Percentiles rank a stretch among this genome's conserved stretches.
Conservation (phyloP, 1,140 invertebrate species). For the Musca vetustissima region DNA sequence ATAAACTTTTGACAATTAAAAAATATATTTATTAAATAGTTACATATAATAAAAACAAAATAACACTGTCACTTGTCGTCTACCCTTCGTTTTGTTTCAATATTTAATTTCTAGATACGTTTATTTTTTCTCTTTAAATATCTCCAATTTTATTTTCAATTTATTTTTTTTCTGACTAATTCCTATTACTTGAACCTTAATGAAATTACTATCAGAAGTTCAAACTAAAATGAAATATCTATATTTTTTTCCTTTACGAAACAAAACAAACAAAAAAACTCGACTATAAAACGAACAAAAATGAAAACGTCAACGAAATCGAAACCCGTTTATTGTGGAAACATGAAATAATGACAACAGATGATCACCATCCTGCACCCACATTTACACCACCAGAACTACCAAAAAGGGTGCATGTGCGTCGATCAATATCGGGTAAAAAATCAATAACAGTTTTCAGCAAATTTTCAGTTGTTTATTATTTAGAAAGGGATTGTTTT, state of each 20-base stretch:
- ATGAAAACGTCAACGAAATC: neutral
- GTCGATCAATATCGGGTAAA: slow-evolving; percentile 72
- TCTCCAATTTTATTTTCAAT: slow-evolving; percentile 3
- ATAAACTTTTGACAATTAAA: no score
- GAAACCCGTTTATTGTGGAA: slow-evolving; percentile 34
- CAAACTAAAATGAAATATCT: neutral
- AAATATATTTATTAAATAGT: no score
- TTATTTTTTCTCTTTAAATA: neutral
- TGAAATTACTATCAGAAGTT: neutral
- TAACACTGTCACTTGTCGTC: no score
- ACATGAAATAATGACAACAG: slow-evolving; percentile 70
- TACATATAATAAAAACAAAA: no score
- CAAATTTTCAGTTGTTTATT: neutral
- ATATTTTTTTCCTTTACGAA: slow-evolving; percentile 18
- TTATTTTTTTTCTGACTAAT: neutral
- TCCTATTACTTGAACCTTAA: neutral
- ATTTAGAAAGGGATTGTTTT: slow-evolving; percentile 14
- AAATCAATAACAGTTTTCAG: slow-evolving; percentile 26
- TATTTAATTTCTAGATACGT: neutral
- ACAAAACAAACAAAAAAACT: slow-evolving; percentile 20
- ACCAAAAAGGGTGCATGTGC: slow-evolving; percentile 93
- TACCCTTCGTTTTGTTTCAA: no score
- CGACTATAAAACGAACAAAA: slow-evolving; percentile 28
- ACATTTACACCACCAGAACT: slow-evolving; percentile 95
- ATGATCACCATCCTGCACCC: slow-evolving; percentile 90